Evolutionary conservation across 2,888 invertebrate genomes (phyloP).

Genomic region (Galerucella calmariensis): DNA sequence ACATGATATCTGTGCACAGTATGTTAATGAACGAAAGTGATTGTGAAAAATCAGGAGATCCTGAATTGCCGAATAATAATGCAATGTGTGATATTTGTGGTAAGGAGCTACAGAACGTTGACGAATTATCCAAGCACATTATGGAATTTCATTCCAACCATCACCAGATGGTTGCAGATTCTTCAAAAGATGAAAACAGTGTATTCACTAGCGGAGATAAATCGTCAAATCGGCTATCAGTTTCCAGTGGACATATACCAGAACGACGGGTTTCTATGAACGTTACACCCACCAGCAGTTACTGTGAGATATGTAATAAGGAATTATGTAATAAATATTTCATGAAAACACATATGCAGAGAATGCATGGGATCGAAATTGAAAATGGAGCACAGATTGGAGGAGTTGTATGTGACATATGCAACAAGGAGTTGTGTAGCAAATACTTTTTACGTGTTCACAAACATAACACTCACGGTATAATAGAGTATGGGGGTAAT

Average conservation of each 20-base stretch:
- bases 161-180: conserved; percentile 47
- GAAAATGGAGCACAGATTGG: conserved; percentile 93
- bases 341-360: conserved; percentile 99
- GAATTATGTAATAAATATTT: conserved; percentile 99
- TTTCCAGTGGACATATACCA: conserved; percentile 55
- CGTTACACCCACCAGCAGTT: conserved; percentile 82
- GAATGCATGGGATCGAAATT: conserved; percentile 96
- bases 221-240: conserved; percentile 55
- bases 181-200: conserved; percentile 58
- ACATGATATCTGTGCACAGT: conserved; percentile 77
- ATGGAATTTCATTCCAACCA: conserved; percentile 72
- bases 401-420: conserved; percentile 95
- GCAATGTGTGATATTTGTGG: conserved; percentile 64
- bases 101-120: conserved; percentile 68
- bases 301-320: conserved; percentile 98
- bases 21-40: conserved; percentile 66
- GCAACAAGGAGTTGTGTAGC: conserved; percentile 97
- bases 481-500: conserved; percentile 81
- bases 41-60: conserved; percentile 58
- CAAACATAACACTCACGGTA: conserved; percentile 97
- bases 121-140: conserved; percentile 76
- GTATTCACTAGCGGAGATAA: conserved; percentile 67
- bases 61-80: conserved; percentile 59
- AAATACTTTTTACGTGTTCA: conserved; percentile 97
- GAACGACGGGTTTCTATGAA: conserved; percentile 72